Percentiles rank a stretch among this genome's conserved stretches.
phyloP scores from a whole-genome alignment of 2,888 invertebrate genomes.

The Sylvicola fuscatus region DNA sequence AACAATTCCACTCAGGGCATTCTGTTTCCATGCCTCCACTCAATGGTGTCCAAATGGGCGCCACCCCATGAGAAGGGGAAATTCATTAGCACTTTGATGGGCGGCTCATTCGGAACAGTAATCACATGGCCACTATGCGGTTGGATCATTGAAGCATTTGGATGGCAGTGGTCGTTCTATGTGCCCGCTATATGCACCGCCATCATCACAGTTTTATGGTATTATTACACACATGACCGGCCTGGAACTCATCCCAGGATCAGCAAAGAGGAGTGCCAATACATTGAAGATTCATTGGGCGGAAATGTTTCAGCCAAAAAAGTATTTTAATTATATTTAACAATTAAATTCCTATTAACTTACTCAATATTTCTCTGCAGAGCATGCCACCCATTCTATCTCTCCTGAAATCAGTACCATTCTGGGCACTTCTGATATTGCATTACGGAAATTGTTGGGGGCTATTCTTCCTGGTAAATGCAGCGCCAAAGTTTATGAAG shows the following conservation, averaged over 20 bases:
- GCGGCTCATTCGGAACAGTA: constrained; percentile 50
- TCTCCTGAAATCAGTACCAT: constrained; percentile 43
- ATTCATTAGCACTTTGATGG: constrained; percentile 49
- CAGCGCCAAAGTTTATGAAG: constrained; percentile 54
- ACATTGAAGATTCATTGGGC: constrained; percentile 38
- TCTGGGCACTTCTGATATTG: constrained; percentile 39
- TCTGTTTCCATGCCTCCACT: constrained; percentile 40
- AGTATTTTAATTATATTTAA: constrained; percentile 15
- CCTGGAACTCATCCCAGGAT: constrained; percentile 42
- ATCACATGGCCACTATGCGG: constrained; percentile 48
- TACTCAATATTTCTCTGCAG: constrained; percentile 22
- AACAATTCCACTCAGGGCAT: constrained; percentile 27
- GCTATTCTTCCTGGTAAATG: constrained; percentile 52
- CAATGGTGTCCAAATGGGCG: constrained; percentile 47
- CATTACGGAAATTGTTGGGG: constrained; percentile 64
- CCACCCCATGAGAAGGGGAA: constrained; percentile 55
- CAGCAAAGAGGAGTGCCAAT: constrained; percentile 35
- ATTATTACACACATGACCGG: constrained; percentile 38
- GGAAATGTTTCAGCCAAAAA: constrained; percentile 29
- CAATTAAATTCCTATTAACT: constrained; percentile 9
- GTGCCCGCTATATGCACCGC: constrained; percentile 33
- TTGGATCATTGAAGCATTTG: constrained; percentile 34
- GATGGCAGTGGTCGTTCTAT: constrained; percentile 50
- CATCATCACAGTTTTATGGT: constrained; percentile 37
- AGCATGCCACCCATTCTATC: constrained; percentile 40